Evolutionary conservation across 2,113 vertebrate genomes (phyloP).

Genomic region (Muntiacus muntjak): DNA sequence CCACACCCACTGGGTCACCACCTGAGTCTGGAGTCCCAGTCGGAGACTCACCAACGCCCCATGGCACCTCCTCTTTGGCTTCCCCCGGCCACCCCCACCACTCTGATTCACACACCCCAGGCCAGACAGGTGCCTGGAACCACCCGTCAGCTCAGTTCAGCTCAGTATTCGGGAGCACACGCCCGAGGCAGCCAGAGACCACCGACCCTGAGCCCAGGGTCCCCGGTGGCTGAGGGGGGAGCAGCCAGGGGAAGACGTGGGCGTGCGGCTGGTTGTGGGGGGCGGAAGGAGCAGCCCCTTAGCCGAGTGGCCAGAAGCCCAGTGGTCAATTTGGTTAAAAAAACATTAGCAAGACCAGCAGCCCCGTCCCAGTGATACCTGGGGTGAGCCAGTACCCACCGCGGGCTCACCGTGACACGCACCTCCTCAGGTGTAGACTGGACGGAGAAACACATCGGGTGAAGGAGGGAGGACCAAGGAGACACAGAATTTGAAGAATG

Average conservation of each 20-base stretch:
- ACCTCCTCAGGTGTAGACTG: neutral
- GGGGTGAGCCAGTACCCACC: fast-evolving
- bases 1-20: neutral
- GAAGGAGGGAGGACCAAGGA: neutral
- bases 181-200: neutral
- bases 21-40: neutral
- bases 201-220: neutral
- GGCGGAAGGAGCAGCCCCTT: neutral
- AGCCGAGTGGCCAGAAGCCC: no score
- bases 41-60: neutral
- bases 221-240: neutral
- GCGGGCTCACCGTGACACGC: fast-evolving
- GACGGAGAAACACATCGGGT: neutral
- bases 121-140: neutral
- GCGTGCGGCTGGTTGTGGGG: neutral
- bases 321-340: no score
- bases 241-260: neutral
- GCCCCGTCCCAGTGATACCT: neutral
- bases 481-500: neutral
- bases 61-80: neutral
- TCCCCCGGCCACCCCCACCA: neutral
- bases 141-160: neutral
- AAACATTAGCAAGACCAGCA: no score
- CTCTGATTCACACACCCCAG: neutral
- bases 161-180: neutral